These are phyloP conservation scores for Hippocampus kuda DNA, from an alignment of 2,797 vertebrate genomes.

Conservation along the genomic window DNA sequence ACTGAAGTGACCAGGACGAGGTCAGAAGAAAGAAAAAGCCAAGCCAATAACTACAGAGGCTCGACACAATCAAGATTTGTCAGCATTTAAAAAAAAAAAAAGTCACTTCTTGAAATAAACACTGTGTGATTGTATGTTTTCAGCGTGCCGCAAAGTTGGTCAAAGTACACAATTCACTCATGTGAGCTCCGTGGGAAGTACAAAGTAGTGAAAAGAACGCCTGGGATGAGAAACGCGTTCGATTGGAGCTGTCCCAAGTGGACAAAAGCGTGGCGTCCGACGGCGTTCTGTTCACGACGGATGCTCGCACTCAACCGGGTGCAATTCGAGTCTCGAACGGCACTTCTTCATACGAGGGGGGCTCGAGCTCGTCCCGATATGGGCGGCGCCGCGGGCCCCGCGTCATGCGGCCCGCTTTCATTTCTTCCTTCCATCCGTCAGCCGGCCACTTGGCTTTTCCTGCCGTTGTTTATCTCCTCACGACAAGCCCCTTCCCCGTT, in stretches of 20 bases:
- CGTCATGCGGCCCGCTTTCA: no score
- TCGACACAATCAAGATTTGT: neutral
- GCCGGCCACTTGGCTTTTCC: neutral
- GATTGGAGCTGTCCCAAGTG: neutral
- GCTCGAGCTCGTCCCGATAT: no score
- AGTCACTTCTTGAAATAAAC: neutral
- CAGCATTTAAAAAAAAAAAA: neutral
- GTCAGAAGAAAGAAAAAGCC: neutral
- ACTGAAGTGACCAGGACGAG: neutral
- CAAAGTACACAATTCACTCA: neutral
- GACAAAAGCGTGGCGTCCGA: no score
- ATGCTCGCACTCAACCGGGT: neutral
- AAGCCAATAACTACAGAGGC: neutral
- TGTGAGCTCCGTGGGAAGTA: neutral
- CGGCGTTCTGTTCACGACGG: neutral
- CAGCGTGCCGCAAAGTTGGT: neutral
- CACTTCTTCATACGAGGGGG: neutral
- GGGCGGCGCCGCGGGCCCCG: no score
- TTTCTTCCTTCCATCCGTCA: neutral
- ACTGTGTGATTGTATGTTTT: neutral
- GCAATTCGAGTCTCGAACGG: no score
- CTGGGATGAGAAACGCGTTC: neutral
- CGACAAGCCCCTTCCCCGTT: neutral
- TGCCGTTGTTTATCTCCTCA: conserved; percentile 11
- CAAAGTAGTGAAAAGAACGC: neutral